Base-by-base conservation (phyloP, 2,113 vertebrate species). In the Microcebus tavaratra region DNA sequence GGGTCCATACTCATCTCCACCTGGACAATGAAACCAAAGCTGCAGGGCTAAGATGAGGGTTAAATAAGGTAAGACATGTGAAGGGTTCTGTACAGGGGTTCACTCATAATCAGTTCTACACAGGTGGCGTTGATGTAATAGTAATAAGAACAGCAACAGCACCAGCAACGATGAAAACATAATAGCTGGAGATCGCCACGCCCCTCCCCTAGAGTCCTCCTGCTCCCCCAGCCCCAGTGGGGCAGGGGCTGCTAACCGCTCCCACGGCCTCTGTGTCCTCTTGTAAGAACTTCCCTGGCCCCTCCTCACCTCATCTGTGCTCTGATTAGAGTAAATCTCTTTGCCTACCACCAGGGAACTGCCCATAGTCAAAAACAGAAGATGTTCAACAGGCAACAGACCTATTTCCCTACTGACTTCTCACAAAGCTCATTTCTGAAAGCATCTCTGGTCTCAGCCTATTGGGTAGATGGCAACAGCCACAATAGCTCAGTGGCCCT, bases 221-320 rank as follows among this genome's bases (percentile, higher is more conserved):
- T n/a, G 25, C 36, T 79, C n/a, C 15, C 39, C 21, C 11, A 39
- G 31, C 3, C 34, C 3, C 4, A 13, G 42, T 1, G 55, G 36
- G 53, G 67, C 0, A 0, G 14, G 3, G 2, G 4, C n/a, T 2
- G 21, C 31, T 39, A 63, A 65, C 12, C 68, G 29, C 1, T 36
- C 67, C 34, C 18, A 36, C 14, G 42, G 8, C 20, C 27, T 29
- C 79, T 55, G 57, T 42, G 8, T 36, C 59, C 18, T 95, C 65
- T n/a, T 72, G 5, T 45, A 45, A 45, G 42, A 45, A 45, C 42
- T 45, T 45, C 45, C 29, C 6, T 36, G 39, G 15, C 8, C 36
- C 53, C 42, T 81, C 57, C 25, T n/a, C 7, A 65, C 7, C 18
- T 25, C 39, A 11, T 5, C 0, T 63, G 67, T 84, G 20, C 39